phyloP scores from a whole-genome alignment of 2,797 vertebrate genomes.

The Melanotaenia pygmaea region DNA sequence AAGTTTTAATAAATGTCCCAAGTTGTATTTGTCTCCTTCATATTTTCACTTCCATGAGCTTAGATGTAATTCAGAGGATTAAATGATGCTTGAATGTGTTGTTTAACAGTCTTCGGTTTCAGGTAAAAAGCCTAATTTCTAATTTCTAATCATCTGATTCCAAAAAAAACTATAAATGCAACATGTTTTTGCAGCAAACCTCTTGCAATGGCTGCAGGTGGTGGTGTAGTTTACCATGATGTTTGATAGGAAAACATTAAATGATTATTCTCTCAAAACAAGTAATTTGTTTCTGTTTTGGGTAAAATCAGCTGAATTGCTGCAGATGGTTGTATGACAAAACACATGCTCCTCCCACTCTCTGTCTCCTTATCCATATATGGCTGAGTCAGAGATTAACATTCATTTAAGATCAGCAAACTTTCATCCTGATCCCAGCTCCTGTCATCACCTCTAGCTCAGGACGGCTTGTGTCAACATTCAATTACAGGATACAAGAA shows the following conservation, averaged over 20 bases:
- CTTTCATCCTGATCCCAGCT: neutral
- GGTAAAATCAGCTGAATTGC: constrained; percentile 2
- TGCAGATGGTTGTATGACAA: constrained; percentile 8
- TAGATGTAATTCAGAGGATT: neutral
- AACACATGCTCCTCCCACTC: neutral
- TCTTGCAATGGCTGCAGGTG: neutral
- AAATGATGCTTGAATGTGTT: neutral
- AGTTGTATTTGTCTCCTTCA: neutral
- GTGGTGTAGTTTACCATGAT: neutral
- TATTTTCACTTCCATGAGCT: constrained; percentile 3
- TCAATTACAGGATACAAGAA: constrained; percentile 20
- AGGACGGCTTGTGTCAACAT: constrained; percentile 28
- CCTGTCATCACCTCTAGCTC: constrained; percentile 16
- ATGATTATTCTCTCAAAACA: neutral
- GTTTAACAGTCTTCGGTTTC: constrained; percentile 20
- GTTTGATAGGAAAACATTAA: neutral
- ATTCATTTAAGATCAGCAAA: constrained; percentile 1
- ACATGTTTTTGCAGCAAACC: neutral
- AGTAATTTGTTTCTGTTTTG: neutral
- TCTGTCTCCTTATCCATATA: constrained; percentile 9
- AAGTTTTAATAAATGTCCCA: constrained; percentile 38
- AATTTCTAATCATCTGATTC: neutral
- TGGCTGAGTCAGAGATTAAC: constrained; percentile 1
- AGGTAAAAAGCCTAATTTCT: too few species aligned
- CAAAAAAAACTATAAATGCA: neutral